These are phyloP conservation scores for Microvelia longipes DNA, from an alignment of 1,140 invertebrate genomes.

Conservation along the genomic window DNA sequence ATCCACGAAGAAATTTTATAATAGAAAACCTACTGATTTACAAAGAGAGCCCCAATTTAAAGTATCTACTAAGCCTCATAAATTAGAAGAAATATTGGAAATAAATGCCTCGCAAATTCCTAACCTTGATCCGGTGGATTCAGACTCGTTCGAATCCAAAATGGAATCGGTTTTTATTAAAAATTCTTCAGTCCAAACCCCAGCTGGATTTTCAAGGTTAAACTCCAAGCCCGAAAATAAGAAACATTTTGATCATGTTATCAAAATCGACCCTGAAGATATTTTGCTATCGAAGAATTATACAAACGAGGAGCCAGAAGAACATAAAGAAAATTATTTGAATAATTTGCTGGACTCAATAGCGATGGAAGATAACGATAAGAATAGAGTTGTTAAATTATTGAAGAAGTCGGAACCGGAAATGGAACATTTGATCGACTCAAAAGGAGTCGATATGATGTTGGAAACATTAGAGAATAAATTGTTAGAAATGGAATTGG, in stretches of 20 bases:
- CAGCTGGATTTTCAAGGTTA: too few species aligned
- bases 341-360: conserved; percentile 12
- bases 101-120: too few species aligned
- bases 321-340: conserved; percentile 8
- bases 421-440: conserved; percentile 34
- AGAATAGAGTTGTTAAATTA: conserved; percentile 7
- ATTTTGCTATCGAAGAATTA: background rate
- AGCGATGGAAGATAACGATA: conserved; percentile 8
- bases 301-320: background rate
- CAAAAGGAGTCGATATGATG: conserved; percentile 1
- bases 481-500: background rate
- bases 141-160: too few species aligned
- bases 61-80: too few species aligned
- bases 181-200: background rate
- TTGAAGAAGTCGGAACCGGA: conserved; percentile 10
- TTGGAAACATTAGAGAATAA: background rate
- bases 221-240: background rate
- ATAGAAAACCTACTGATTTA: too few species aligned
- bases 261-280: background rate
- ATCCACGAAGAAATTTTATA: too few species aligned
- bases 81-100: too few species aligned
- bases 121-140: too few species aligned
- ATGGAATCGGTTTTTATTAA: too few species aligned
- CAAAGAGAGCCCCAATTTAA: too few species aligned
- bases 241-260: background rate